Conservation (phyloP, 2,888 invertebrate genomes). For the Himalopsyche tibetana region DNA sequence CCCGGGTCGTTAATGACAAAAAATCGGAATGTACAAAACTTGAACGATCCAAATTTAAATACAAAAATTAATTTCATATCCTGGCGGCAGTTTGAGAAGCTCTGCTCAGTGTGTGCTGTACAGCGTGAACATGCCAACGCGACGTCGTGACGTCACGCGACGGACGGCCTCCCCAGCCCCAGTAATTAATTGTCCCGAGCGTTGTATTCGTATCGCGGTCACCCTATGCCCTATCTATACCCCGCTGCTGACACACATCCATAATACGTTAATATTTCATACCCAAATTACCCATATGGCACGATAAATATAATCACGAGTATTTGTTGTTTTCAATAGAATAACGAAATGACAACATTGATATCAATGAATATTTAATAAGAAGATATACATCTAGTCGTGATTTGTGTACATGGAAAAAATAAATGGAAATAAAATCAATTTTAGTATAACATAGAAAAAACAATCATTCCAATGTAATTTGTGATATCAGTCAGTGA, state of each 20-base stretch:
- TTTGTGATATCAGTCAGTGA: too few relatives aligned
- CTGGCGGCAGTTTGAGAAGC: neutral
- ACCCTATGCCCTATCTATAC: slow-evolving; percentile 32
- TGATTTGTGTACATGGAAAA: too few relatives aligned
- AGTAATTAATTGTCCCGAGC: slow-evolving; percentile 34
- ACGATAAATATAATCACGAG: too few relatives aligned
- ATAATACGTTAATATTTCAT: slow-evolving; percentile 11
- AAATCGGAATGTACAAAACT: too few relatives aligned
- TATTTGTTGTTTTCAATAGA: too few relatives aligned
- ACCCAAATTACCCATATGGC: neutral
- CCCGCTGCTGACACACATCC: neutral
- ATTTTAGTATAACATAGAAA: too few relatives aligned
- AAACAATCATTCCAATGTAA: too few relatives aligned
- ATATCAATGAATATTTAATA: neutral
- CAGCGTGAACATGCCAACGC: slow-evolving; percentile 35
- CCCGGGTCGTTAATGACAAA: too few relatives aligned
- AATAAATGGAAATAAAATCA: too few relatives aligned
- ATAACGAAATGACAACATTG: neutral
- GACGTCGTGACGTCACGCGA: slow-evolving; percentile 43
- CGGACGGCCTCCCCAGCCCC: neutral
- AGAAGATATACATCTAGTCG: too few relatives aligned
- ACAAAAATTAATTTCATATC: too few relatives aligned
- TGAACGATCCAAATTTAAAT: too few relatives aligned
- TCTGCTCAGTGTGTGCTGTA: neutral
- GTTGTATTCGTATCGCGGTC: slow-evolving; percentile 36